Evolutionary conservation across 2,888 invertebrate species (phyloP).

Genomic region (Chymomyza caudatula): DNA sequence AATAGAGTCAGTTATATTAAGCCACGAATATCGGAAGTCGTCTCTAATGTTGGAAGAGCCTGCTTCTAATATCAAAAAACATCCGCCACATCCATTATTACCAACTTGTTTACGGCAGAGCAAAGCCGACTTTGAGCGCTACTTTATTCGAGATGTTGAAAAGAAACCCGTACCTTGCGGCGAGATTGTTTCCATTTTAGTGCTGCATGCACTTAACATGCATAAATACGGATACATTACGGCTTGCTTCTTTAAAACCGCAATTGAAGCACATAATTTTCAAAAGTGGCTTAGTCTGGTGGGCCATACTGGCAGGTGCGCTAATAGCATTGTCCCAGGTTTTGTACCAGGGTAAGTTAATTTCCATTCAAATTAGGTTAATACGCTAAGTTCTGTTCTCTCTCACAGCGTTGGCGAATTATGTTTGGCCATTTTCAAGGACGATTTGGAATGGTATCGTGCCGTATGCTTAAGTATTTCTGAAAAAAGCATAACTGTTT

Average conservation of each 20-base stretch:
- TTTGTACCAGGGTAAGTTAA: not conserved
- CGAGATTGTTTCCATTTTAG: not conserved
- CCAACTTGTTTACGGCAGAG: not conserved
- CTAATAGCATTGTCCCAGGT: not conserved
- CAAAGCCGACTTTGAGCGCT: not conserved
- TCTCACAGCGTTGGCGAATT: constrained; percentile 42
- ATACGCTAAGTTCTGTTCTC: not conserved
- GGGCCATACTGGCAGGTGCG: not conserved
- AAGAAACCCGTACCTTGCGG: not conserved
- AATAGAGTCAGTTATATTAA: no score
- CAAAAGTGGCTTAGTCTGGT: not conserved
- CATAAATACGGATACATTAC: not conserved
- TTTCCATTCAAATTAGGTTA: not conserved
- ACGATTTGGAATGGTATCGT: constrained; percentile 52
- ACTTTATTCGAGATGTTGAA: not conserved
- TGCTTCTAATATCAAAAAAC: no score
- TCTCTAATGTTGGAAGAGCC: no score
- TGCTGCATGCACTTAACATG: not conserved
- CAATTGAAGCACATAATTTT: not conserved
- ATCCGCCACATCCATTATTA: no score
- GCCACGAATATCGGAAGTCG: no score
- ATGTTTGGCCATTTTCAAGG: constrained; percentile 38
- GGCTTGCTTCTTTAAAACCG: not conserved
- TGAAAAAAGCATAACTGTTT: constrained; percentile 16
- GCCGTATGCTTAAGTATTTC: constrained; percentile 32